Base-by-base conservation (phyloP, 2,113 vertebrate genomes). In the Neogobius melanostomus region DNA sequence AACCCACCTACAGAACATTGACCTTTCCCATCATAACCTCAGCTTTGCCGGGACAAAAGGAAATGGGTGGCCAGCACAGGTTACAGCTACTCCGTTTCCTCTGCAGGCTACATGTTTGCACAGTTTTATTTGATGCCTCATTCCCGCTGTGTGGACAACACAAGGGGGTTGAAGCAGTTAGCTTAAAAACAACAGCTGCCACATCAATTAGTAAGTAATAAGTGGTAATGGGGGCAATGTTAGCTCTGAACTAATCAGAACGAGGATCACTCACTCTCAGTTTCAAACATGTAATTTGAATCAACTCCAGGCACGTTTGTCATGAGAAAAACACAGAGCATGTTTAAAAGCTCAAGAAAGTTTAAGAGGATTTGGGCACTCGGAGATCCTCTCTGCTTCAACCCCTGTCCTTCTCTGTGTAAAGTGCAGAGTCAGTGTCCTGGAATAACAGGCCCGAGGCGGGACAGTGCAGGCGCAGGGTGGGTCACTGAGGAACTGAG, bases 391-490 rank as follows among this genome's bases (percentile, higher is more conserved):
- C 52, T 11, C 12, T 51, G 72, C 61, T 59, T 68, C 65, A 72
- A 28, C n/a, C 28, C 15, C 63, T 66, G 68, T 69, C 73, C 69
- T n/a, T 14, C 49, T 50, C 11, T 10, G 17, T 36, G 57, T 16
- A 82, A 88, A 85, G 51, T 85, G 87, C 90, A 75, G 76, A 71
- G 87, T 91, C 86, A 89, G 87, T 85, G 74, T 84, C 84, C 83
- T 74, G 82, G 84, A 88, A 75, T 74, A 76, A 84, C 76, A 83
- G 49, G 54, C 17, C 21, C 69, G 81, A 46, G 54, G 11, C 54
- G 81, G 82, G 66, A 74, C 76, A 0, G 76, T 69, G 64, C 21
- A 14, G 75, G 80, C 45, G 10, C 8, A 9, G 78, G 66, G 82
- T 51, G 64, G 85, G 74, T 43, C 69, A 52, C 72, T 83, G 81